Base-by-base conservation (phyloP, 1,140 invertebrate genomes). In the Phymorhynchus buccinoides region DNA sequence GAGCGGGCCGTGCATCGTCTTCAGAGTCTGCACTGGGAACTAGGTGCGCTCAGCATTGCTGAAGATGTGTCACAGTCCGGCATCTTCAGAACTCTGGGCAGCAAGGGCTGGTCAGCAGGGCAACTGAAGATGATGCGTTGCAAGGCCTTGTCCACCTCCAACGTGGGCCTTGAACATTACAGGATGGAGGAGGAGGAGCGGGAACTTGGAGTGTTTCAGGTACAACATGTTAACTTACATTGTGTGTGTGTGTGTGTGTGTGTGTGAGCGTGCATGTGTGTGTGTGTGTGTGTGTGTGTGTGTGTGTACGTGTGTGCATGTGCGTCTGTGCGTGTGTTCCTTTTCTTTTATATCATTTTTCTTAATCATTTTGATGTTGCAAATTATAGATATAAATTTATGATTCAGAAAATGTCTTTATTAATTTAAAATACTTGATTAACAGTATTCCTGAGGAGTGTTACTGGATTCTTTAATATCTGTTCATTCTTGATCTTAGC, bases 1-100 rank as follows among this genome's bases (percentile, higher is more conserved):
- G 81, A 71, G 18, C 32, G 44, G 32, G 66, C 81, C 1, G 37
- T 83, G 37, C 81, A 83, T 62, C 81, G 39, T 3, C 62, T 83
- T n/a, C 35, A 44, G 62, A 32, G 30, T 30, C 39, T 62, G 18
- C 35, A 62, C 0, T 7, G 37, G 37, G 81, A 56, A 3, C 27
- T 71, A 3, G 41, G n/a, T 1, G 22, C 41, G 12, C 80, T n/a
- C 3, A 52, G 68, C 9, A 56, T 14, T 66, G 30, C 52, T 27
- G 27, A 62, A 39, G 52, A 66, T 48, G 14, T 66, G 30, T 18
- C 39, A 30, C 80, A 81, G 81, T 42, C 66, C 35, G 27, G 39
- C 12, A 3, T 32, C 35, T 44, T 41, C 52, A 37, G 42, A 7
- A 6, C 3, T 6, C 39, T 83, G 39, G 81, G 35, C 14, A 71